Evolutionary conservation across 2,888 invertebrate genomes (phyloP).

Genomic region (Melanargia galathea): DNA sequence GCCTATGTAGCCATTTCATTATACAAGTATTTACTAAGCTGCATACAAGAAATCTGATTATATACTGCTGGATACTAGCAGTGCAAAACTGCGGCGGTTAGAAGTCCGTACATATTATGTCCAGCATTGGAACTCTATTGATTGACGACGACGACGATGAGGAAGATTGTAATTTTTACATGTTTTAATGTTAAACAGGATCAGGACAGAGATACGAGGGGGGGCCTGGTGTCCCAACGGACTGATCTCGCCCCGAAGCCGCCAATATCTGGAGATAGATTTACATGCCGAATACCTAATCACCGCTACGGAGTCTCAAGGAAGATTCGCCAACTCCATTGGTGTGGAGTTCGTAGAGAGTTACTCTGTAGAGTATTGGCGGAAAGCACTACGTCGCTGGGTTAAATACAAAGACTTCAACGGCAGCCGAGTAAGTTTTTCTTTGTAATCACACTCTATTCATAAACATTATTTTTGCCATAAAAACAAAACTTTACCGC

Average conservation of each 20-base stretch:
- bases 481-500: constrained; percentile 7
- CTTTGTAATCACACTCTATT: constrained; percentile 24
- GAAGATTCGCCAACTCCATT: constrained; percentile 94
- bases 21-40: too few species aligned
- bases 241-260: constrained; percentile 87
- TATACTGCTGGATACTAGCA: too few species aligned
- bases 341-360: constrained; percentile 94
- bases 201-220: constrained; percentile 92
- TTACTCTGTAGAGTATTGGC: constrained; percentile 92
- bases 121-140: too few species aligned
- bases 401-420: constrained; percentile 89
- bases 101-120: too few species aligned
- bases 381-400: constrained; percentile 86
- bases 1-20: too few species aligned
- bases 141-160: too few species aligned
- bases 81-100: too few species aligned
- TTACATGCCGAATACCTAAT: constrained; percentile 88
- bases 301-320: constrained; percentile 93
- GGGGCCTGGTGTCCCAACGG: constrained; percentile 97
- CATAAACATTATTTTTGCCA: constrained; percentile 25
- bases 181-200: constrained; percentile 74
- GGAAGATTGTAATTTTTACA: constrained; percentile 22
- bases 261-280: constrained; percentile 92
- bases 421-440: constrained; percentile 86
- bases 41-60: too few species aligned